Evolutionary conservation across 2,888 invertebrate genomes (phyloP).

Genomic region (Noctua janthe): DNA sequence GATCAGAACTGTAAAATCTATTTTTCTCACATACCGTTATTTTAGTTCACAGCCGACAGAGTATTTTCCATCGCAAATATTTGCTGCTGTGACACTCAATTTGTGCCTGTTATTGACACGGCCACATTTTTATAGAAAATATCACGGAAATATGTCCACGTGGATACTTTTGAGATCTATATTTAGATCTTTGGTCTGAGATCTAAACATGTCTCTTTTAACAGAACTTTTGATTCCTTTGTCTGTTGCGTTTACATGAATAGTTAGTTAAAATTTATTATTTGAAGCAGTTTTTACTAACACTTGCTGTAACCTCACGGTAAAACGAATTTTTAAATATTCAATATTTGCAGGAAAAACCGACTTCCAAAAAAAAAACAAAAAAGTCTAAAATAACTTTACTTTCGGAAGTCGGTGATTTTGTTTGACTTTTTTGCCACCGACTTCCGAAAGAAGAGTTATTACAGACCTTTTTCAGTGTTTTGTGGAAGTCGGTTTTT

Average conservation of each 20-base stretch:
- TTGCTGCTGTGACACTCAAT: constrained; percentile 52
- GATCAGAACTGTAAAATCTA: background rate
- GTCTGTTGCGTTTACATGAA: background rate
- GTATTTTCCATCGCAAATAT: constrained; percentile 46
- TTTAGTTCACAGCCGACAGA: background rate
- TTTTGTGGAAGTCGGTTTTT: too few relatives aligned
- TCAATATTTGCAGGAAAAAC: too few relatives aligned
- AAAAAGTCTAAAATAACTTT: too few relatives aligned
- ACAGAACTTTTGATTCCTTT: background rate
- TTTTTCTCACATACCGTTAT: background rate
- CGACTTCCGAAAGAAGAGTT: too few relatives aligned
- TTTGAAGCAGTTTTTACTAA: too few relatives aligned
- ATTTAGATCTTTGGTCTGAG: background rate
- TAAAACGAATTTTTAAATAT: too few relatives aligned
- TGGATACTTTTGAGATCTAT: constrained; percentile 3
- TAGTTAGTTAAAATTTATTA: background rate
- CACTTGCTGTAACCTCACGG: too few relatives aligned
- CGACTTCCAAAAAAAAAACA: too few relatives aligned
- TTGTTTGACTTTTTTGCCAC: too few relatives aligned
- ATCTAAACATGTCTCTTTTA: background rate
- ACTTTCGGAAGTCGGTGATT: too few relatives aligned
- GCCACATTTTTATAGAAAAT: constrained; percentile 18
- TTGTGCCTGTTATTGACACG: constrained; percentile 55
- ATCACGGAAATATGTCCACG: constrained; percentile 17
- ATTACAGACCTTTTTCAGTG: too few relatives aligned